These are phyloP conservation scores for Cristatella mucedo DNA, from an alignment of 2,888 invertebrate species.

Conservation along the genomic window DNA sequence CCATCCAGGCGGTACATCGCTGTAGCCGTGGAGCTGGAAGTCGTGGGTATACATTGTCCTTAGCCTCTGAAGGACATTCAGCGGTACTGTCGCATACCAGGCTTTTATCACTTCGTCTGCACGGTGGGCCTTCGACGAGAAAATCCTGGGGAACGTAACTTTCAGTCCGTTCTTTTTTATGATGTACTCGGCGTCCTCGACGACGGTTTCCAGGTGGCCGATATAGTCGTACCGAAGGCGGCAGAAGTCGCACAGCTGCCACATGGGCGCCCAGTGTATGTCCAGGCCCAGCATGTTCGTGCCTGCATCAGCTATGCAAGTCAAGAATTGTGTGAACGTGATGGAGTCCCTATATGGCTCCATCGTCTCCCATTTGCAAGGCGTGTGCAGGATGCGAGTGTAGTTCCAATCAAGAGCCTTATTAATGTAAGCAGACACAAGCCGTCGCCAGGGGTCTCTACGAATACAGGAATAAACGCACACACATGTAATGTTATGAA, in stretches of 20 bases:
- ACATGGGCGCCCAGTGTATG: constrained; percentile 4
- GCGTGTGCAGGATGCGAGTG: neutral
- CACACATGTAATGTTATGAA: no score
- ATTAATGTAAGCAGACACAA: constrained; percentile 1
- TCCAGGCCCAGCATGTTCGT: neutral
- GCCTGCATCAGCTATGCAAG: neutral
- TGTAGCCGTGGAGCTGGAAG: no score
- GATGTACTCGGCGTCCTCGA: neutral
- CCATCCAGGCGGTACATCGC: no score
- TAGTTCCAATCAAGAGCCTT: constrained; percentile 2
- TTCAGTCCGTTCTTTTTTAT: no score
- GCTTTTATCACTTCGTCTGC: neutral
- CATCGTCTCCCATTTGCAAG: constrained; percentile 3
- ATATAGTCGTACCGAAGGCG: neutral
- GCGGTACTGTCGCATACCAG: neutral
- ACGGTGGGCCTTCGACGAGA: neutral
- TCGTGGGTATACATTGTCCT: no score
- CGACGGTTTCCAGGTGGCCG: neutral
- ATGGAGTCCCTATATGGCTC: constrained; percentile 4
- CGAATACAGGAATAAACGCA: no score
- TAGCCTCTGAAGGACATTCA: neutral
- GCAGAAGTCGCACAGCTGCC: neutral
- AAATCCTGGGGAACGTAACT: neutral
- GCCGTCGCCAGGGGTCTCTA: constrained; percentile 1
- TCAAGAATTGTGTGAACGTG: neutral